Conservation (phyloP, 2,797 vertebrate genomes). For the Chaunax sp. region DNA sequence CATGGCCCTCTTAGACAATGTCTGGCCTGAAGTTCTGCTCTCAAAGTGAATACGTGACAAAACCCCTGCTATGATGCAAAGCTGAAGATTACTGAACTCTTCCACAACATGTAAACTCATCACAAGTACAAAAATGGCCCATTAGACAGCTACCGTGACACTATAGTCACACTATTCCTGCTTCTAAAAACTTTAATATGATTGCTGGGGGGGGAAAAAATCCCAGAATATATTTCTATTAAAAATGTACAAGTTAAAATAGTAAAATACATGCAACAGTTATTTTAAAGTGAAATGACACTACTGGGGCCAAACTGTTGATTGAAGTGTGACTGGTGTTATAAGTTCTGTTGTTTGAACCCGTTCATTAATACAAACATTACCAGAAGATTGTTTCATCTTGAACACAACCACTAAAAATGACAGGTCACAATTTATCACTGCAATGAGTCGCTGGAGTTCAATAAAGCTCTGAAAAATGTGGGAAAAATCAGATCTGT, state of each 20-base stretch:
- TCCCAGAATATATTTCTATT: neutral
- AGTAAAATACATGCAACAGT: neutral
- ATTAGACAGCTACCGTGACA: neutral
- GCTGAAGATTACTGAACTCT: slow-evolving; percentile 44
- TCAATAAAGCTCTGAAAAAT: slow-evolving; percentile 44
- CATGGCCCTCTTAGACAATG: slow-evolving; percentile 64
- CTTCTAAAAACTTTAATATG: neutral
- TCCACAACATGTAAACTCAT: slow-evolving; percentile 43
- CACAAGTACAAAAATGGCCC: slow-evolving; percentile 25
- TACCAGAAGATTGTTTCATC: slow-evolving; percentile 48
- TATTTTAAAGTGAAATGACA: slow-evolving; percentile 9
- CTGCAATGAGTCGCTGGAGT: slow-evolving; percentile 26
- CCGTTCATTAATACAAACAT: slow-evolving; percentile 33
- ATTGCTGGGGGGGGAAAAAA: neutral
- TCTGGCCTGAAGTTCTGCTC: slow-evolving; percentile 57
- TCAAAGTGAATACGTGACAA: slow-evolving; percentile 44
- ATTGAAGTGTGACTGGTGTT: slow-evolving; percentile 15
- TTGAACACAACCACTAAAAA: slow-evolving; percentile 54
- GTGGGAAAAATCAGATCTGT: slow-evolving; percentile 23
- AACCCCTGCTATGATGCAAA: slow-evolving; percentile 55
- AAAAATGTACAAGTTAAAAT: neutral
- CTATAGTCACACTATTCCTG: slow-evolving; percentile 12
- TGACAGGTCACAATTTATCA: slow-evolving; percentile 50
- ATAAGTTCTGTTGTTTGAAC: slow-evolving; percentile 24
- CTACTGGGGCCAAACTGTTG: slow-evolving; percentile 5